Base-by-base conservation (phyloP, 2,797 vertebrate species). In the Antennarius maculatus region DNA sequence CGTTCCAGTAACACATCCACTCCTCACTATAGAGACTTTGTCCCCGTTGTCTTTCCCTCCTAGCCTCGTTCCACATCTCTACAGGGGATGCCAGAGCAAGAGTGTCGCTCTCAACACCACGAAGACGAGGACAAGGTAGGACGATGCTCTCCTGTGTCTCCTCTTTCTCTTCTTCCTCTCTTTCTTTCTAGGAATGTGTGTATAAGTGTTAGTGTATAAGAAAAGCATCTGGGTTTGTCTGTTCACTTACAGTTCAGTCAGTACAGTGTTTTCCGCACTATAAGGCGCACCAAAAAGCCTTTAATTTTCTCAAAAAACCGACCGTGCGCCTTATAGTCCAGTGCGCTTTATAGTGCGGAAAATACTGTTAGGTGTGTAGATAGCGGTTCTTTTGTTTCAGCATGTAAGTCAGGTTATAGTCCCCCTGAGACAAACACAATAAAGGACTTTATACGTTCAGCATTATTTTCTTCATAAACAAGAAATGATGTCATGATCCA, bases 41-140 rank as follows among this genome's bases (percentile, higher is more conserved):
- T 2, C 57, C 12, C 49, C 31, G 34, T 9, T 12, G 46, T 39
- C 1, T 23, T 72, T 61, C 2, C 74, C 28, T 65, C 31, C 64
- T 17, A 92, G 92, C 91, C 92, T 60, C 92, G 89, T 16, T 92
- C 91, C 46, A 61, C 86, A 13, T 92, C 91, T 64, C 45, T 86
- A 1, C 90, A 90, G 69, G 89, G 83, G 47, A 70, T 65, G 55
- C 58, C 86, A 0, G 90, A 92, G 68, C 84, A 78, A 55, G 92
- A 92, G 37, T 41, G 47, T 67, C 58, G 1, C 64, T 73, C 79
- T 50, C 82, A 81, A 58, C 74, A 62, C 63, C 81, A 81, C 0
- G 81, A 90, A 8, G 86, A 91, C 9, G 87, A 90, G 16, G 85
- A 91, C 61, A 89, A 91, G 91, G 92, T 90, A 63, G 8, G 61